These are phyloP conservation scores for Megaptera novaeangliae DNA, from an alignment of 2,113 vertebrate genomes.

Conservation along the genomic window DNA sequence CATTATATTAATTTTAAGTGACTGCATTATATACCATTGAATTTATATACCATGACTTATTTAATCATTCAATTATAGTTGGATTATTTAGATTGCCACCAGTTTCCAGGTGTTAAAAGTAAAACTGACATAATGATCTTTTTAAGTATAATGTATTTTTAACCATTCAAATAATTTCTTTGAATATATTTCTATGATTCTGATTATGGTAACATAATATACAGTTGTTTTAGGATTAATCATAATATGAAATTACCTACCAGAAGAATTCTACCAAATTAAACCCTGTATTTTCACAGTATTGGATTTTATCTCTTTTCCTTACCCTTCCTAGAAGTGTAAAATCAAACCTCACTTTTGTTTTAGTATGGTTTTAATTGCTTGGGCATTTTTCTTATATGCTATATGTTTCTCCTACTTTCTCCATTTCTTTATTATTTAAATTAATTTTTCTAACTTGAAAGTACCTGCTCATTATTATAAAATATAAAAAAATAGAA, in stretches of 20 bases:
- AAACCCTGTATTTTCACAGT: neutral
- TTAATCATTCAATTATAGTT: neutral
- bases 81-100: neutral
- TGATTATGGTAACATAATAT: neutral
- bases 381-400: neutral
- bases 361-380: neutral
- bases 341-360: neutral
- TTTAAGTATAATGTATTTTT: neutral
- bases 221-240: neutral
- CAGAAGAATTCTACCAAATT: neutral
- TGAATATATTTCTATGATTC: neutral
- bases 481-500: neutral
- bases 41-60: neutral
- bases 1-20: neutral
- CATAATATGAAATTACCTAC: neutral
- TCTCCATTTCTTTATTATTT: neutral
- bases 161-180: neutral
- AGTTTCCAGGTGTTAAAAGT: neutral
- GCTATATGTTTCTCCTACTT: neutral
- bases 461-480: neutral
- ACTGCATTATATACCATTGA: neutral
- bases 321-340: neutral
- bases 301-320: neutral
- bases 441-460: neutral
- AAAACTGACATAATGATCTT: neutral